A percentile compares a stretch with the other conserved stretches of the same genome.
Conservation (phyloP, 2,113 vertebrate species). For the Chroicocephalus ridibundus region DNA sequence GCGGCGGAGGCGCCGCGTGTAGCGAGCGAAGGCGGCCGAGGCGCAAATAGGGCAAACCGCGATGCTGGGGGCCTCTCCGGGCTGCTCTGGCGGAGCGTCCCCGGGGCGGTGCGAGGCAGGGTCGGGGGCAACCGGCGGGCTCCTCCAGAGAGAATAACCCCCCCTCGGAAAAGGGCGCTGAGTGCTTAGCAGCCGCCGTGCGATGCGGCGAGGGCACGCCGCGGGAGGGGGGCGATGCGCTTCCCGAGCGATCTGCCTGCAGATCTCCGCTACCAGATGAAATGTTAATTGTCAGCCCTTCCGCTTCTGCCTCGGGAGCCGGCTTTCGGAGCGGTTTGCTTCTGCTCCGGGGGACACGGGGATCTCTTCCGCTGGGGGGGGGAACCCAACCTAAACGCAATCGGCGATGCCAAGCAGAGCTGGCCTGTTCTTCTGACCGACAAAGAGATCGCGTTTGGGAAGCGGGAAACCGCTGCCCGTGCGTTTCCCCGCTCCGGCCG, state of each 20-base stretch:
- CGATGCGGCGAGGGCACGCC: not conserved
- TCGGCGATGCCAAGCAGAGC: not conserved
- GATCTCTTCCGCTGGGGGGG: conserved; percentile 43
- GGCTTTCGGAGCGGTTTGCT: not conserved
- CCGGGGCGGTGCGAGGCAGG: not conserved
- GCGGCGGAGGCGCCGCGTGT: not conserved
- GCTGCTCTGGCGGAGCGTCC: not conserved
- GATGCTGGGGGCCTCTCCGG: not conserved
- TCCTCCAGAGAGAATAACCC: not conserved
- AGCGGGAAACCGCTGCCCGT: not conserved
- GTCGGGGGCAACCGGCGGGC: not conserved
- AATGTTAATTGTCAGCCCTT: conserved; percentile 69
- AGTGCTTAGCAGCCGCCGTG: not conserved
- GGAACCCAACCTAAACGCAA: not conserved
- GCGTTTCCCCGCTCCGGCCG: not conserved
- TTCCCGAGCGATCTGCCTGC: conserved; percentile 44
- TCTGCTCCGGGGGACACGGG: not conserved
- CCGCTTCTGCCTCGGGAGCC: conserved; percentile 53
- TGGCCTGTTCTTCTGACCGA: conserved; percentile 3
- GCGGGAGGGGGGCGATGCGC: conserved; percentile 17
- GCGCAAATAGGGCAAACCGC: not conserved
- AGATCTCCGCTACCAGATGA: conserved; percentile 57
- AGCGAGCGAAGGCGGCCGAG: not conserved
- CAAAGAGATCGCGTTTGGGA: not conserved
- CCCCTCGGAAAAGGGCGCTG: not conserved